Conservation (phyloP, 2,888 invertebrate species). For the Philereme vetulata region DNA sequence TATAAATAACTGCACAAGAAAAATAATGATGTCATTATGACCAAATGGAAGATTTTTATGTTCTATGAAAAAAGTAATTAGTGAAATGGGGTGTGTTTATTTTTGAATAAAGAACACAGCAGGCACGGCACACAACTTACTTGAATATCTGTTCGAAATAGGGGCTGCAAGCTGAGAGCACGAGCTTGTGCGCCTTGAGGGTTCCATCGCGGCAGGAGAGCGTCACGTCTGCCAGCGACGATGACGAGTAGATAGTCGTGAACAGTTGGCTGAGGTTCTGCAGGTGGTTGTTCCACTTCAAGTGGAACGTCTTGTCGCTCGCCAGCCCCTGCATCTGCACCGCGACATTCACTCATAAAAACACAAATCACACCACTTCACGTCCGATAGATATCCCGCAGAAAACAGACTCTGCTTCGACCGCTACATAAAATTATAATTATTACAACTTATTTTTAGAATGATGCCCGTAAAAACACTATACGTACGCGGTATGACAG, state of each 20-base stretch:
- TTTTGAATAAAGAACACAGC: slow-evolving; percentile 38
- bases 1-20: slow-evolving; percentile 68
- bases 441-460: slow-evolving; percentile 85
- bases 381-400: slow-evolving; percentile 73
- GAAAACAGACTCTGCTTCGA: slow-evolving; percentile 79
- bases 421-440: slow-evolving; percentile 84
- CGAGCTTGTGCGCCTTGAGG: slow-evolving; percentile 88
- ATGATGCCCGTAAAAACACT: slow-evolving; percentile 84
- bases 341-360: slow-evolving; percentile 71
- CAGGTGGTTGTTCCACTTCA: slow-evolving; percentile 89
- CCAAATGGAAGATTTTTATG: slow-evolving; percentile 57
- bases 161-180: slow-evolving; percentile 89
- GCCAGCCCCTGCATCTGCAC: slow-evolving; percentile 84
- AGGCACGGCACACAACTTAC: slow-evolving; percentile 51
- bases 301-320: slow-evolving; percentile 87
- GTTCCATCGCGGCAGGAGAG: slow-evolving; percentile 89
- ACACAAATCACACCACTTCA: slow-evolving; percentile 73
- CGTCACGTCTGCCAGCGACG: slow-evolving; percentile 87
- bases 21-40: slow-evolving; percentile 74
- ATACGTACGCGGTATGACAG: slow-evolving; percentile 84
- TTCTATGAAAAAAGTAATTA: slow-evolving; percentile 28
- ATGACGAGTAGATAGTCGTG: slow-evolving; percentile 87
- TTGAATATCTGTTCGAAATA: slow-evolving; percentile 90
- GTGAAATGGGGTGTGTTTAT: slow-evolving; percentile 16
- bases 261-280: slow-evolving; percentile 88